Conservation (phyloP, 2,888 invertebrate genomes). For the Nebria brevicollis region DNA sequence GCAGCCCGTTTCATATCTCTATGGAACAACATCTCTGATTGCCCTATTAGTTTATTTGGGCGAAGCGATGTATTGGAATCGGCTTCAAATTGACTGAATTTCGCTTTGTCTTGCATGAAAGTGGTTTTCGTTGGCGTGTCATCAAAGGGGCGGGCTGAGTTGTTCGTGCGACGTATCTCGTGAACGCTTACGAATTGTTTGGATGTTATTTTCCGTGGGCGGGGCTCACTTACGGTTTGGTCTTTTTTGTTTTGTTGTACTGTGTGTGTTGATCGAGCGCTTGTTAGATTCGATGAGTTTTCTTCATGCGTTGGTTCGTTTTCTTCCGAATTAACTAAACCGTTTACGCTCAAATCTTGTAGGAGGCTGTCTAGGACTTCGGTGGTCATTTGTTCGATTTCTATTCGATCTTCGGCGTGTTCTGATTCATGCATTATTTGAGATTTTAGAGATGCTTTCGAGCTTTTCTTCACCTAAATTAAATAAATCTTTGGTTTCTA, state of each 20-base stretch:
- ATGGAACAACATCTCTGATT: background rate
- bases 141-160: background rate
- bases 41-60: background rate
- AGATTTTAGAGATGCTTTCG: slow-evolving; percentile 4
- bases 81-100: slow-evolving; percentile 10
- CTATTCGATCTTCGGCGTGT: slow-evolving; percentile 32
- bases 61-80: slow-evolving; percentile 9
- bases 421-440: slow-evolving; percentile 42
- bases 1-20: background rate
- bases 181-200: background rate
- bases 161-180: background rate
- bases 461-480: background rate
- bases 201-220: background rate
- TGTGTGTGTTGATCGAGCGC: background rate
- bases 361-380: slow-evolving; percentile 54
- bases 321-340: background rate
- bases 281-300: background rate
- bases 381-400: slow-evolving; percentile 53
- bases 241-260: background rate
- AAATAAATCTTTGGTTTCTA: background rate
- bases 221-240: background rate
- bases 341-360: slow-evolving; percentile 49
- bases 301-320: background rate
- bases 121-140: slow-evolving; percentile 1
- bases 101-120: slow-evolving; percentile 35